These are phyloP conservation scores for Hormiphora californensis DNA, from an alignment of 37 sponge, comb jelly and placozoan genomes.

Conservation along the genomic window DNA sequence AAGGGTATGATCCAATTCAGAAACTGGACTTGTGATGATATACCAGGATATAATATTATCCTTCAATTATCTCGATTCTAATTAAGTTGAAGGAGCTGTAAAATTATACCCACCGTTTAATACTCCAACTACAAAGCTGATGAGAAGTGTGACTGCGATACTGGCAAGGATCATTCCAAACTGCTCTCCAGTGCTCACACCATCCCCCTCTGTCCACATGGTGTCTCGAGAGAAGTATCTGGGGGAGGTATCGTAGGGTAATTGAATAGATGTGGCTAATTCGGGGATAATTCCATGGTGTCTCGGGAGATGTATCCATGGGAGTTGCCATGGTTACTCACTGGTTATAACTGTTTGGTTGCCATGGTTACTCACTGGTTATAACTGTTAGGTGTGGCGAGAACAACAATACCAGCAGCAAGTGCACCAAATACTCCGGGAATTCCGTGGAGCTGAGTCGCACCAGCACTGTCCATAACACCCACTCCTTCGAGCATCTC, in stretches of 20 bases:
- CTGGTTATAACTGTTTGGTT: too few relatives aligned
- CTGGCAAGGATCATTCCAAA: slow-evolving; percentile 26
- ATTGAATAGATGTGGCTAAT: background rate
- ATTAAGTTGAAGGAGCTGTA: background rate
- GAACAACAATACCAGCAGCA: slow-evolving; percentile 67
- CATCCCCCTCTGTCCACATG: slow-evolving; percentile 31
- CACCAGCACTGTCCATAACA: slow-evolving; percentile 46
- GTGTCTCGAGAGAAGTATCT: slow-evolving; percentile 33
- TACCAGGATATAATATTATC: background rate
- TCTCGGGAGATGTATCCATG: background rate
- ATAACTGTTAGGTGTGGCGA: slow-evolving; percentile 35
- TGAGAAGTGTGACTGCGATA: background rate
- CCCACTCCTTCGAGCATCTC: background rate
- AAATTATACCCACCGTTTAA: slow-evolving; percentile 12
- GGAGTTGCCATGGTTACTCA: background rate
- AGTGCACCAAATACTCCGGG: slow-evolving; percentile 85
- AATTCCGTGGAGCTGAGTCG: slow-evolving; percentile 74
- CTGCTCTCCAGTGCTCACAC: background rate
- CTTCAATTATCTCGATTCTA: background rate
- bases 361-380: slow-evolving; percentile 49
- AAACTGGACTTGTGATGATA: too few relatives aligned
- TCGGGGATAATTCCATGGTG: background rate
- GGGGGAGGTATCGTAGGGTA: background rate
- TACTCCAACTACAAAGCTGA: background rate
- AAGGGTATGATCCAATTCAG: background rate